These are phyloP conservation scores for Macquaria australasica DNA, from an alignment of 2,113 vertebrate genomes.

Conservation along the genomic window DNA sequence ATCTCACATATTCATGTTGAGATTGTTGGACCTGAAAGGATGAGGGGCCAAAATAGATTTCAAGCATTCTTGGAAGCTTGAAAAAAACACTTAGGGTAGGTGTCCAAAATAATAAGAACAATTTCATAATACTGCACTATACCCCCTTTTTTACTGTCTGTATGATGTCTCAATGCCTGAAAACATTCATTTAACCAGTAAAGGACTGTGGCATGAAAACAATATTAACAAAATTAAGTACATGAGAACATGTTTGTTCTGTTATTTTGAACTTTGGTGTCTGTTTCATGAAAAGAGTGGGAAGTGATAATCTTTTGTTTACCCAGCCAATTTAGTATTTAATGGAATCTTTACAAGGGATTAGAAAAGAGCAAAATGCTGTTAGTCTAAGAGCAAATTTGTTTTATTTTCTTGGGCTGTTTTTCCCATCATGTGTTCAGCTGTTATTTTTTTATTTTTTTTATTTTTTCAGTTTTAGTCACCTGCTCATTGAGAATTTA, in stretches of 20 bases:
- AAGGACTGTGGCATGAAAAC: neutral
- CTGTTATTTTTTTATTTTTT: constrained; percentile 43
- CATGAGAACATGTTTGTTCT: neutral
- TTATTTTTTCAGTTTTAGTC: constrained; percentile 35
- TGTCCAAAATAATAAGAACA: neutral
- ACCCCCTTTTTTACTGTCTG: neutral
- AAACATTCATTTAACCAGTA: neutral
- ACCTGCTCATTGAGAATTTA: constrained; percentile 44
- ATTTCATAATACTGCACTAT: neutral
- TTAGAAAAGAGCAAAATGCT: neutral
- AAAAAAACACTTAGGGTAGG: neutral
- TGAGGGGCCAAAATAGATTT: neutral
- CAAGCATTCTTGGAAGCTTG: neutral
- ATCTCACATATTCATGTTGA: constrained; percentile 2
- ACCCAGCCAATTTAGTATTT: neutral
- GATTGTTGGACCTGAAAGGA: constrained; percentile 2
- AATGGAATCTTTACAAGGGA: neutral
- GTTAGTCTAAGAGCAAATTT: neutral
- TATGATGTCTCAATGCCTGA: neutral
- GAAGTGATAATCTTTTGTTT: constrained; percentile 1
- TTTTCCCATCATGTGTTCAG: constrained; percentile 22
- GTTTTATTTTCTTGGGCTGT: neutral
- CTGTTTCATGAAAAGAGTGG: neutral
- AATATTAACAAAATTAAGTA: neutral
- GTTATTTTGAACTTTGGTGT: neutral